Evolutionary conservation across 2,113 vertebrate species (phyloP), one percentile per base, ranked within the genome.

Genomic region (Anser cygnoides): DNA sequence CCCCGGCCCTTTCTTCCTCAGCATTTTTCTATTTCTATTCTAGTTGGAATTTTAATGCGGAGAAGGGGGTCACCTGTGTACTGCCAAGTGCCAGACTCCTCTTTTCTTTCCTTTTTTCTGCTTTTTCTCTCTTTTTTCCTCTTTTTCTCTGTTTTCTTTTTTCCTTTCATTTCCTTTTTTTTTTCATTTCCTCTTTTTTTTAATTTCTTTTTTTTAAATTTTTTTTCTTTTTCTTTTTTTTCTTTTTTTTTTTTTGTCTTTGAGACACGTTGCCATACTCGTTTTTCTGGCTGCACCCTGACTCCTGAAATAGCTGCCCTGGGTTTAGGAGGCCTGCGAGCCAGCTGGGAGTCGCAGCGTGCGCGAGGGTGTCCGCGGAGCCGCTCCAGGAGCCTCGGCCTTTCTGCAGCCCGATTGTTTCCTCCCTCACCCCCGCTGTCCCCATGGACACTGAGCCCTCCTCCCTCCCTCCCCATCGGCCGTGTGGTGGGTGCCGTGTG

Each of bases 11-110:
- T 9, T 33, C 83, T 18, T 8, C 1, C 11, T 94, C 92, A 96
- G 96, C 76, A 0, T 81, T 94, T 92, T 83, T 29, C 84, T 63
- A 3, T 65, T 65, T 29, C 62, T 65, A 20, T 65, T 65, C 26
- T 58, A n/a, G 66, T 71, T 83, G 25, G 35, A 3, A 6, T 41
- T 86, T 73, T 43, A 19, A 50, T 2, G 0, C 26, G 80, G 66
- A 58, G 84, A 89, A 73, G 58, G 83, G 87, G 93, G 91, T 94
- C 91, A 94, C 89, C 81, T 79, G 9, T 23, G 31, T 46, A 6
- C 25, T 58, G 58, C 70, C 82, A 85, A 43, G 76, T 77, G 76
- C 84, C 80, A 72, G 80, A n/a, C 37, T n/a, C 65, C 26, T 46
- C 58, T 87, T 87, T 55, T 46, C 43, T 79, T 31, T 39, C 6